Evolutionary conservation across 2,888 invertebrate species (phyloP), one percentile per base, ranked within the genome.

Genomic region (Plutella xylostella): DNA sequence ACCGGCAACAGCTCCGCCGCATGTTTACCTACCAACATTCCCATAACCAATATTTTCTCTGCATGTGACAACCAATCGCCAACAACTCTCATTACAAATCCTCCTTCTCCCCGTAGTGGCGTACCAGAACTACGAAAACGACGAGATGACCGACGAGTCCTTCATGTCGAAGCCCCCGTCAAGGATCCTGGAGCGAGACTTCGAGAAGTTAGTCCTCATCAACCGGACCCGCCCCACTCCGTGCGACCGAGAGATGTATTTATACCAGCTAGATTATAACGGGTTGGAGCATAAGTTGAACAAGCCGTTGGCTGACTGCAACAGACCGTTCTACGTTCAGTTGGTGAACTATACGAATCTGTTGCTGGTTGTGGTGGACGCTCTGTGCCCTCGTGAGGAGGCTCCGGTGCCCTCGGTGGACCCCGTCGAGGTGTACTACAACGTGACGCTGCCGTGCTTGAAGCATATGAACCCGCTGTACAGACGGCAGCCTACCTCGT

Each of bases 191-290:
- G 86, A 89, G 58, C 71, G 88, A 55, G 77, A 87, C 58, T 86
- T 89, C 65, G 88, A 90, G 54, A 87, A 87, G 50, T 73, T 87
- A 7, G 86, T 92, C 1, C 77, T 89, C 42, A 88, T 93, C 56
- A 90, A 90, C 54, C 85, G 93, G 60, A 95, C 95, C 0, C 85
- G 91, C 37, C 93, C 93, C 1, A 91, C 92, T 45, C 92, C 94
- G 4, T 96, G 96, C 67, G 96, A 96, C 68, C 87, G 93, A 65
- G 89, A 92, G 67, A 85, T 87, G 62, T 80, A 70, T 39, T 66
- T 88, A 2, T 88, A 87, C 63, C 79, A 87, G 59, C 61, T 88
- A 19, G 76, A 83, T 14, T 79, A 76, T 51, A 77, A 61, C 47
- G 78, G 72, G 47, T 72, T 73, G 64, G 84, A 77, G 58, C 86